Evolutionary conservation across 1,140 invertebrate genomes (phyloP).

Genomic region (Drosophila mojavensis): DNA sequence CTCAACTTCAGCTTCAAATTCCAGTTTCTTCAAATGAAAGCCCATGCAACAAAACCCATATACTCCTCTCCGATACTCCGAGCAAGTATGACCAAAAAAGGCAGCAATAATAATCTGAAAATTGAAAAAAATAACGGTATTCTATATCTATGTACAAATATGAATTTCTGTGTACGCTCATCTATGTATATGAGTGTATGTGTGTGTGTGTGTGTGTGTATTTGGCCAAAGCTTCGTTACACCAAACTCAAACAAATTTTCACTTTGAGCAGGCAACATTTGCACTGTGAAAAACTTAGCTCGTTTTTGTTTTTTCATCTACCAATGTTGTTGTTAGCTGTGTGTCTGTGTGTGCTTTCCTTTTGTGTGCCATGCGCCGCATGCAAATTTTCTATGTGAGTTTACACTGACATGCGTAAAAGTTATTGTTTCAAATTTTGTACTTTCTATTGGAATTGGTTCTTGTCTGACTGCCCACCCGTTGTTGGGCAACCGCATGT

Average conservation of each 20-base stretch:
- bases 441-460: slow-evolving; percentile 68
- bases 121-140: background rate
- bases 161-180: slow-evolving; percentile 10
- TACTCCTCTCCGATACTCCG: too few species aligned
- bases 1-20: too few species aligned
- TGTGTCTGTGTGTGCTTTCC: slow-evolving; percentile 10
- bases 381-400: slow-evolving; percentile 74
- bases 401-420: slow-evolving; percentile 77
- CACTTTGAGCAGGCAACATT: slow-evolving; percentile 53
- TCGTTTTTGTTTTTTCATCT: slow-evolving; percentile 15
- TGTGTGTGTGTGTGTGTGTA: background rate
- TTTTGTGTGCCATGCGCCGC: slow-evolving; percentile 40
- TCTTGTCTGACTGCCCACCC: slow-evolving; percentile 35
- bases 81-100: background rate
- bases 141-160: slow-evolving; percentile 16
- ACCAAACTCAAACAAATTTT: slow-evolving; percentile 76
- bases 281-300: slow-evolving; percentile 38
- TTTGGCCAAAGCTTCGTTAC: slow-evolving; percentile 54
- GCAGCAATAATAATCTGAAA: slow-evolving; percentile 17
- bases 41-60: too few species aligned
- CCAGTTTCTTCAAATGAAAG: too few species aligned
- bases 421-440: slow-evolving; percentile 81
- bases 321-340: slow-evolving; percentile 6
- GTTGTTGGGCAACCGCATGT: slow-evolving; percentile 21
- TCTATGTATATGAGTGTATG: background rate